Percentiles rank a stretch among this genome's conserved stretches.
Evolutionary conservation across 2,113 vertebrate species (phyloP).

Genomic region (Oreochromis aureus): DNA sequence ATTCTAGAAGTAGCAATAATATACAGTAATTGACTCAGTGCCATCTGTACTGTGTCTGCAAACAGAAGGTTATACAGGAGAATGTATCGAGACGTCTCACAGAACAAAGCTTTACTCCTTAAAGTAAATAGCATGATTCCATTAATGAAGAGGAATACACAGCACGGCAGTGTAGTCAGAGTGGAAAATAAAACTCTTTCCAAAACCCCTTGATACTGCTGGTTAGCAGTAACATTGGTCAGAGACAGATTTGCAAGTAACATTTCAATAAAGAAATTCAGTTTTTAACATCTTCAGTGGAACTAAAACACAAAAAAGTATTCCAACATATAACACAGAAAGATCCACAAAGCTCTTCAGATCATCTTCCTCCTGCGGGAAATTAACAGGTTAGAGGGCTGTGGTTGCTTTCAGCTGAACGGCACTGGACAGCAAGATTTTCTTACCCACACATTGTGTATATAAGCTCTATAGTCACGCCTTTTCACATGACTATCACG

Average conservation of each 20-base stretch:
- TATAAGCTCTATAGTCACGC: neutral
- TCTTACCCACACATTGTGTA: neutral
- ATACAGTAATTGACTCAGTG: slow-evolving; percentile 7
- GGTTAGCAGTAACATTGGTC: neutral
- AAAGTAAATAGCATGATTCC: neutral
- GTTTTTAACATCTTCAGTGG: neutral
- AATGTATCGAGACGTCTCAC: neutral
- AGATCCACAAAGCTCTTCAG: neutral
- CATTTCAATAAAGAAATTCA: neutral
- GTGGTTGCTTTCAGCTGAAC: neutral
- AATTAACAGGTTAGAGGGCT: neutral
- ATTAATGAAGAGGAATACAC: neutral
- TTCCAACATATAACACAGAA: neutral
- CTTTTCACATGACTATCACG: neutral
- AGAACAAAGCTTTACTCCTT: neutral
- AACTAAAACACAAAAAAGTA: neutral
- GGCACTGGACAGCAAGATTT: neutral
- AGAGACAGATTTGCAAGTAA: neutral
- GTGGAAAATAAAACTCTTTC: neutral
- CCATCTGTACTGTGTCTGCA: slow-evolving; percentile 37
- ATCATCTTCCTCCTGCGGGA: neutral
- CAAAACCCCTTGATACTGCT: neutral
- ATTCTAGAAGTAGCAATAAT: neutral
- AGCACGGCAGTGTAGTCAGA: neutral
- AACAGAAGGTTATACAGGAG: slow-evolving; percentile 31